Evolutionary conservation across 2,797 vertebrate species (phyloP), one percentile per base, ranked within the genome.

Genomic region (Sebastes hubbsi): DNA sequence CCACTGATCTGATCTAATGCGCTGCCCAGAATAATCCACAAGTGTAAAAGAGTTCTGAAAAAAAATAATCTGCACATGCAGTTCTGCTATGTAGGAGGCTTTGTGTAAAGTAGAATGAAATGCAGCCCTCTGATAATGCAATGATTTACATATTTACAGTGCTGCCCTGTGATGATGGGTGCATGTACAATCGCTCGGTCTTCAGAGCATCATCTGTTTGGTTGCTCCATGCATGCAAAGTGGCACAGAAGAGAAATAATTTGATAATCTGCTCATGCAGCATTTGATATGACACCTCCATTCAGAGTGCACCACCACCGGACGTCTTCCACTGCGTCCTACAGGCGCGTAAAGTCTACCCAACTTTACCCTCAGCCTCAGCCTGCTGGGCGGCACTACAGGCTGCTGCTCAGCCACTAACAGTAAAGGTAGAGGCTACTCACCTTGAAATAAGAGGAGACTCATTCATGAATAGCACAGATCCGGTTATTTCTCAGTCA

Each of bases 361-460:
- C 72, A 94, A 92, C 86, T 91, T 92, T 88, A 22, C 32, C 68
- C 62, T 29, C 46, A 49, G 38, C 36, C 36, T 38, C 36, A 38
- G 12, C 38, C 38, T 42, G 36, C 49, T 65, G 77, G 10, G 59
- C 49, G 62, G 77, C 72, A 25, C 72, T 16, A 52, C 32, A 24
- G 10, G 62, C 62, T 72, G 72, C 79, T n/a, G 70, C 70, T 67
- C 67, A 24, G 46, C 52, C 1, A 1, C 38, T 22, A n/a, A 60
- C 24, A 46, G 70, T 10, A 42, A 69, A 63, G 52, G 73, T 42
- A 80, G 36, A 32, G 55, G 78, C 32, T 25, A 87, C 94, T 94
- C 94, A 95, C 94, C 93, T 93, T 92, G 87, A 89, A 75, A 91
- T 11, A 75, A 66, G 82, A 85, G 73, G 66, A 89, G 85, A 85